These are phyloP conservation scores for Charina bottae DNA, from an alignment of 2,113 vertebrate species.

Conservation along the genomic window DNA sequence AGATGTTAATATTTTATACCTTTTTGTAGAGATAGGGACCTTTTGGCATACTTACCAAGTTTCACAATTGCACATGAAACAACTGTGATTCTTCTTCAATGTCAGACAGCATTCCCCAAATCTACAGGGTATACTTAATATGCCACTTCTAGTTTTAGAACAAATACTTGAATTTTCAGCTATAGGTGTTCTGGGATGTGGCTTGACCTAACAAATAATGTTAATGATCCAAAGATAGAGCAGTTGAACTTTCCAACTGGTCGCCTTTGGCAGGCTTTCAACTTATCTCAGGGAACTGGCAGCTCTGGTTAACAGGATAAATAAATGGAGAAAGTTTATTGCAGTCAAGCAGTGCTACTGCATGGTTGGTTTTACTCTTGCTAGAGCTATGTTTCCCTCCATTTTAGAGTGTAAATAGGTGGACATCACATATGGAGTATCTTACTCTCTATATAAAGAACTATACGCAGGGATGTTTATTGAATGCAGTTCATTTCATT, in stretches of 20 bases:
- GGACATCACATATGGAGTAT: not conserved
- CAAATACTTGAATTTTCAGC: constrained; percentile 56
- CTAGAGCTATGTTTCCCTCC: constrained; percentile 1
- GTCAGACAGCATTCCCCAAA: constrained; percentile 61
- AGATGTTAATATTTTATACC: constrained; percentile 28
- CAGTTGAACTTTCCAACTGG: constrained; percentile 63
- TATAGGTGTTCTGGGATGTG: constrained; percentile 58
- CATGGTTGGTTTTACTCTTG: constrained; percentile 4
- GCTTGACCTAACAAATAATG: constrained; percentile 66
- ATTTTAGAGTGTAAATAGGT: constrained; percentile 10
- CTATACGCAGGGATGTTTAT: not conserved
- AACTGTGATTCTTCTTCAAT: constrained; percentile 47
- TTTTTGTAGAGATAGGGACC: constrained; percentile 24
- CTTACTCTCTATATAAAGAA: constrained; percentile 12
- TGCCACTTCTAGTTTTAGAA: constrained; percentile 61
- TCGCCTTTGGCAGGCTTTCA: constrained; percentile 54
- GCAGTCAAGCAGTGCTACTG: constrained; percentile 34
- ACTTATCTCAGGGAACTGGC: constrained; percentile 51
- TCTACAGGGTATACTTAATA: constrained; percentile 57
- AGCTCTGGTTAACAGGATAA: constrained; percentile 60
- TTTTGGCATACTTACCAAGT: constrained; percentile 42
- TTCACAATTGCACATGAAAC: constrained; percentile 44
- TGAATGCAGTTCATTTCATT: not conserved
- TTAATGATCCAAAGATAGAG: constrained; percentile 71
- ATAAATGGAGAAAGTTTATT: constrained; percentile 53